Conservation (phyloP, 2,113 vertebrate genomes). For the Ranitomeya imitator region DNA sequence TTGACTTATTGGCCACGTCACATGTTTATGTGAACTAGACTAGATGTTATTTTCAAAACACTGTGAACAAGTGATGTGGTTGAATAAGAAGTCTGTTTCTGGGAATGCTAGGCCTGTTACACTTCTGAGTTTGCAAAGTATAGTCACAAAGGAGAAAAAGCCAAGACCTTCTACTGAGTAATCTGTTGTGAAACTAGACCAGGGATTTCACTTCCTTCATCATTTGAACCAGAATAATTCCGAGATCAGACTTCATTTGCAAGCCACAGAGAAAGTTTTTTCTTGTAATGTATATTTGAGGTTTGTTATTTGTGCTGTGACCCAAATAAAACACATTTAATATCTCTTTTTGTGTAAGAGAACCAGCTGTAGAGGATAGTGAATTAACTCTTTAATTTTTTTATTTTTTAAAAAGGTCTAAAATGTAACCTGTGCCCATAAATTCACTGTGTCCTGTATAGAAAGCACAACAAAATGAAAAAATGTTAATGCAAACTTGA, state of each 20-base stretch:
- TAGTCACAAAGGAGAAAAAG: background rate
- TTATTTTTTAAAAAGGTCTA: background rate
- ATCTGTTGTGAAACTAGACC: constrained; percentile 53
- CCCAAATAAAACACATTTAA: constrained; percentile 1
- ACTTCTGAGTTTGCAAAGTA: constrained; percentile 48
- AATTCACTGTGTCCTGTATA: background rate
- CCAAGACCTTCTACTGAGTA: constrained; percentile 14
- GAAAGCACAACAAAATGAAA: background rate
- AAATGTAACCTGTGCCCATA: background rate
- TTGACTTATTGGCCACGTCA: constrained; percentile 4
- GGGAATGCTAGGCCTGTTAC: constrained; percentile 62
- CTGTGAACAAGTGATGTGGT: constrained; percentile 61
- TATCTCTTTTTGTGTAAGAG: background rate
- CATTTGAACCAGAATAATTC: constrained; percentile 47
- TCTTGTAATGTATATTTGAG: constrained; percentile 47
- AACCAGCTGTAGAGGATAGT: constrained; percentile 20
- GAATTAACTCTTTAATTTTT: background rate
- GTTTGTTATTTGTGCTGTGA: constrained; percentile 50
- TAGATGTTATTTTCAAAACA: constrained; percentile 56
- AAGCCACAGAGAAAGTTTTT: constrained; percentile 55
- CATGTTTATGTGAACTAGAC: constrained; percentile 33
- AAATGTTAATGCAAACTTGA: background rate
- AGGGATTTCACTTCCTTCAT: constrained; percentile 56
- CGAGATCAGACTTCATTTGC: constrained; percentile 44
- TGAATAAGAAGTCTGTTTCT: constrained; percentile 60